These are phyloP conservation scores for Scaeva pyrastri DNA, from an alignment of 2,888 invertebrate species.

Conservation along the genomic window DNA sequence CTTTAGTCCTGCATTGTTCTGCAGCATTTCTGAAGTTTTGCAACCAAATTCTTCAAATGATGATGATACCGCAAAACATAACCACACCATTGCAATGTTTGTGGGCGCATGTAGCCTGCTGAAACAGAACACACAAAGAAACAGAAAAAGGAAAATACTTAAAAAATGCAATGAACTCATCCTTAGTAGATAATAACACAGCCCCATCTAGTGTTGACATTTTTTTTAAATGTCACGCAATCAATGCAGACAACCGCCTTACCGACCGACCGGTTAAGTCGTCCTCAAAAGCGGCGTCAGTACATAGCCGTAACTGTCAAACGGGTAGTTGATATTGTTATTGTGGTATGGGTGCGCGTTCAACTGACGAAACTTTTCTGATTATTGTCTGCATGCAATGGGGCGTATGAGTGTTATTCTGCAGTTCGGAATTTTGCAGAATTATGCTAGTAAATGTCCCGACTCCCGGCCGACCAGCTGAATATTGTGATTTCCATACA, in stretches of 20 bases:
- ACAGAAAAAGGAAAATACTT: slow-evolving; percentile 10
- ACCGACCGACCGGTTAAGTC: background rate
- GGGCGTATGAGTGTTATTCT: slow-evolving; percentile 68
- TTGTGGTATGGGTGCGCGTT: slow-evolving; percentile 47
- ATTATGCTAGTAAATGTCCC: slow-evolving; percentile 24
- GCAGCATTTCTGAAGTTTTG: slow-evolving; percentile 71
- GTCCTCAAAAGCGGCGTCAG: slow-evolving; percentile 35
- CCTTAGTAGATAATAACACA: slow-evolving; percentile 45
- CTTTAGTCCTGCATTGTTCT: slow-evolving; percentile 58
- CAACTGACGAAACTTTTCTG: slow-evolving; percentile 72
- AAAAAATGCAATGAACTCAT: slow-evolving; percentile 51
- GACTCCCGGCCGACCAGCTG: background rate
- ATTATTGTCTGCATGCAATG: slow-evolving; percentile 75
- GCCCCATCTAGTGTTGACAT: slow-evolving; percentile 44
- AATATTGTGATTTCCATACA: background rate
- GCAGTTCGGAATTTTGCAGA: slow-evolving; percentile 59
- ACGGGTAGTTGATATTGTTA: slow-evolving; percentile 6
- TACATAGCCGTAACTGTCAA: slow-evolving; percentile 57
- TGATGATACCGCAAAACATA: slow-evolving; percentile 70
- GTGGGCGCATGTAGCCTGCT: slow-evolving; percentile 58
- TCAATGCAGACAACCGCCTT: slow-evolving; percentile 62
- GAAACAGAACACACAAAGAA: background rate
- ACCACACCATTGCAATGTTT: slow-evolving; percentile 49
- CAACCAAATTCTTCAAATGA: slow-evolving; percentile 72
- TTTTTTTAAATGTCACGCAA: slow-evolving; percentile 68